Evolutionary conservation across 2,797 vertebrate species (phyloP).

Genomic region (Morus bassanus): DNA sequence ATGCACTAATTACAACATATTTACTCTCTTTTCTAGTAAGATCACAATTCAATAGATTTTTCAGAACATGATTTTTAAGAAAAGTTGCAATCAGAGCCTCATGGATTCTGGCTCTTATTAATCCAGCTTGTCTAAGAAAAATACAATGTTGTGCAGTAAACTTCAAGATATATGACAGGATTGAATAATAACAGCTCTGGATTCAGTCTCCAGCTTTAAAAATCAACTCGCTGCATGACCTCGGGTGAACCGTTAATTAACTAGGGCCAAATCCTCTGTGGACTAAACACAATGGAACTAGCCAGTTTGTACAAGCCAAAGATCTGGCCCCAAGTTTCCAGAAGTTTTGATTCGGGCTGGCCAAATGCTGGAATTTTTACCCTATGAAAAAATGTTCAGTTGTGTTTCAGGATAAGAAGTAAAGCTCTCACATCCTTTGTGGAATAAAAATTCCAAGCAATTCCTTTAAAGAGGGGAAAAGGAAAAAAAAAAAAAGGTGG

Average conservation of each 20-base stretch:
- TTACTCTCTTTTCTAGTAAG: constrained; percentile 65
- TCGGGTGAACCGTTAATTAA: constrained; percentile 60
- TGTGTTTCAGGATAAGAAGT: not conserved
- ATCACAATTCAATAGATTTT: constrained; percentile 62
- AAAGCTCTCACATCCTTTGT: not conserved
- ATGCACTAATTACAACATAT: constrained; percentile 74
- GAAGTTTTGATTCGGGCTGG: constrained; percentile 20
- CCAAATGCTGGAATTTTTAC: constrained; percentile 24
- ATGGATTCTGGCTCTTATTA: constrained; percentile 56
- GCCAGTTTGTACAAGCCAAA: constrained; percentile 49
- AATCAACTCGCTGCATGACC: constrained; percentile 47
- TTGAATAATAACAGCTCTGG: constrained; percentile 40
- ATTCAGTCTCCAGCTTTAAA: constrained; percentile 49
- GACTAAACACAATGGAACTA: constrained; percentile 53
- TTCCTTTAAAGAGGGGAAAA: not conserved
- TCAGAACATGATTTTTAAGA: constrained; percentile 59
- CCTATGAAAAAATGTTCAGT: not conserved
- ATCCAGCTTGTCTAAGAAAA: constrained; percentile 51
- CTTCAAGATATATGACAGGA: constrained; percentile 55
- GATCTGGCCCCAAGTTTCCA: constrained; percentile 60
- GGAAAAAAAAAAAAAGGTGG: not conserved
- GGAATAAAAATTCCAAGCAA: not conserved
- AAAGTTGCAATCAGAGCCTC: constrained; percentile 59
- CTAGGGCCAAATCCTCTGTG: constrained; percentile 48
- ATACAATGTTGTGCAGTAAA: constrained; percentile 61